A percentile compares a stretch with the other conserved stretches of the same genome.
Evolutionary conservation across 2,888 invertebrate species (phyloP).

Genomic region (Platynereis dumerilii): DNA sequence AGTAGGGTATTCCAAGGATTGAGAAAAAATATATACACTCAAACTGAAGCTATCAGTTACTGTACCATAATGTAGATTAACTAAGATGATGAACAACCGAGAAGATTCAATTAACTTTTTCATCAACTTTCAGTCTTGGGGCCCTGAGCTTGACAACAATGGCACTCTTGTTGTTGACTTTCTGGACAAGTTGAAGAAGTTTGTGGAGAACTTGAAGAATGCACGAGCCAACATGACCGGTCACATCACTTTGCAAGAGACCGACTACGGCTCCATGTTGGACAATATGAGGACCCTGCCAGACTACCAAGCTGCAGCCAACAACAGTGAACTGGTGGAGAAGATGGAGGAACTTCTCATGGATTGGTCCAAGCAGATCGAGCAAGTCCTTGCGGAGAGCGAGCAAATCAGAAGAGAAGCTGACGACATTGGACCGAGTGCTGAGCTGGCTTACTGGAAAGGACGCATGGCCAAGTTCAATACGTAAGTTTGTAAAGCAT

Average conservation of each 20-base stretch:
- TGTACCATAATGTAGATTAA: no score
- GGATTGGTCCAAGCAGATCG: slow-evolving; percentile 63
- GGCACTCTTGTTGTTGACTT: slow-evolving; percentile 56
- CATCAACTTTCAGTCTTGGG: slow-evolving; percentile 60
- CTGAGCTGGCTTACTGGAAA: slow-evolving; percentile 87
- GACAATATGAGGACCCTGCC: slow-evolving; percentile 55
- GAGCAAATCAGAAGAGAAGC: slow-evolving; percentile 64
- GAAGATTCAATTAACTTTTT: no score
- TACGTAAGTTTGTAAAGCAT: slow-evolving; percentile 57
- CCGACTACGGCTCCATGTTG: slow-evolving; percentile 53
- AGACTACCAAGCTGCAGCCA: slow-evolving; percentile 60
- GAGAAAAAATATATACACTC: no score
- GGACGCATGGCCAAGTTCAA: slow-evolving; percentile 90
- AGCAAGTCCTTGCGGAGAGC: slow-evolving; percentile 60
- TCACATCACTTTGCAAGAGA: slow-evolving; percentile 59
- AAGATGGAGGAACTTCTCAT: slow-evolving; percentile 60
- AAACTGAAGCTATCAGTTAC: no score
- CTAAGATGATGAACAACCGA: no score
- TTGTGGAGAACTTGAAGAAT: slow-evolving; percentile 54
- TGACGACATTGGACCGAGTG: slow-evolving; percentile 65
- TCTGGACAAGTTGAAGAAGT: slow-evolving; percentile 61
- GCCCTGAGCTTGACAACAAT: slow-evolving; percentile 44
- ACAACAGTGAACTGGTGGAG: slow-evolving; percentile 61
- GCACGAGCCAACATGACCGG: slow-evolving; percentile 61
- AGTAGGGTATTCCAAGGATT: no score